Percentiles rank a stretch among this genome's conserved stretches.
These are phyloP conservation scores for Clistopyga incitator DNA, from an alignment of 2,888 invertebrate species.

Conservation along the genomic window DNA sequence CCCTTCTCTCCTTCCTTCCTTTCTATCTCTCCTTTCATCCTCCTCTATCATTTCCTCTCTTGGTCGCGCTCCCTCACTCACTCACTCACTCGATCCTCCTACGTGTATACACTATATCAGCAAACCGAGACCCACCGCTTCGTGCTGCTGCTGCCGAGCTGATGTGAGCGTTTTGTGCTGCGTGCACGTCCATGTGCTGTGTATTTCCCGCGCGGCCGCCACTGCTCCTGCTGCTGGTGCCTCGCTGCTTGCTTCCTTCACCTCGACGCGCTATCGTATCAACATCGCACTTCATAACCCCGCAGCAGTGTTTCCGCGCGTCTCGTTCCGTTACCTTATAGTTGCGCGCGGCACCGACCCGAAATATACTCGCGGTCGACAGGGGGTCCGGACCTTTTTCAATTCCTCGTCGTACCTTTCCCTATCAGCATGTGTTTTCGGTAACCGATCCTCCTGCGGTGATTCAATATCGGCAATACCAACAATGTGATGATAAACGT, in stretches of 20 bases:
- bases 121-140: constrained; percentile 55
- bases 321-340: constrained; percentile 77
- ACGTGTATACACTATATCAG: constrained; percentile 49
- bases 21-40: constrained; percentile 31
- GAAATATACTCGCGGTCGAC: constrained; percentile 27
- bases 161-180: constrained; percentile 54
- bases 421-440: background rate
- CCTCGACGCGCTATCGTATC: constrained; percentile 77
- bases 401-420: background rate
- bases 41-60: constrained; percentile 43
- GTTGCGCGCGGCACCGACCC: constrained; percentile 48
- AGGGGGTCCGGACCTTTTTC: constrained; percentile 32
- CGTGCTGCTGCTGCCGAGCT: constrained; percentile 17
- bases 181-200: constrained; percentile 61
- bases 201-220: constrained; percentile 67
- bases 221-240: constrained; percentile 69
- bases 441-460: background rate
- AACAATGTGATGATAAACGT: constrained; percentile 38
- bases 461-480: background rate
- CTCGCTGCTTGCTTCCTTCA: constrained; percentile 71
- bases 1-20: constrained; percentile 20
- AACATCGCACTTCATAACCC: constrained; percentile 82
- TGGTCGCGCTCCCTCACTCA: constrained; percentile 27
- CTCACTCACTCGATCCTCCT: constrained; percentile 46
- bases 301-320: constrained; percentile 79